Evolutionary conservation across 2,113 vertebrate genomes (phyloP), one percentile per base, ranked within the genome.

Genomic region (Periophthalmus modestus): DNA sequence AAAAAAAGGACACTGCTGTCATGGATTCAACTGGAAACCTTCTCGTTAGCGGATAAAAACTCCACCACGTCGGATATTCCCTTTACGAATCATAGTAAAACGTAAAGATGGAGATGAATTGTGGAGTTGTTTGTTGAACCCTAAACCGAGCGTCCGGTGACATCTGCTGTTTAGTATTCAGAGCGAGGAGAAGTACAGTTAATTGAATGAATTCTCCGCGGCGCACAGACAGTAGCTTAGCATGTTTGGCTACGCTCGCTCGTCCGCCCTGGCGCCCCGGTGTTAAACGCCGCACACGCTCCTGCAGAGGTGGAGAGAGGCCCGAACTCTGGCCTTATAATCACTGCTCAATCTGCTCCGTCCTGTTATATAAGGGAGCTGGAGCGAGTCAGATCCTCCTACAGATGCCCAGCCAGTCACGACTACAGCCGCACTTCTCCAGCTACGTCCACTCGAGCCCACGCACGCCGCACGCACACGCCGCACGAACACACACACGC

Each of bases 341-440:
- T 86, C 88, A 83, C 89, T 36, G 82, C 84, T 87, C 79, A 76
- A 39, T 73, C 69, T 75, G 82, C 78, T 85, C 75, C 81, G 75
- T 62, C 83, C 79, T 71, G 89, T 94, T 94, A 92, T 81, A 84
- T 92, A 93, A 94, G 88, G 24, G 84, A 85, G 72, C 84, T 82
- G 90, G 90, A 77, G 90, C 87, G 74, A 85, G 92, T 92, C 90
- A 88, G 87, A 92, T 90, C 93, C 93, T 92, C 94, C 94, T 93
- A 94, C 94, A 90, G 92, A 92, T 86, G 91, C 90, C 91, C 89
- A 85, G 75, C 68, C 90, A 94, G 93, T 94, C 94, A 94, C 92
- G 93, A 94, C 91, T 89, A 84, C 82, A 71, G 76, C 82, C 82
- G 82, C 89, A 86, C 88, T 86, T 89, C 89, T 88, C 80, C 77